A percentile compares a stretch with the other conserved stretches of the same genome.
These are phyloP conservation scores for Ailuropoda melanoleuca DNA, from an alignment of 2,113 vertebrate species.

Conservation along the genomic window DNA sequence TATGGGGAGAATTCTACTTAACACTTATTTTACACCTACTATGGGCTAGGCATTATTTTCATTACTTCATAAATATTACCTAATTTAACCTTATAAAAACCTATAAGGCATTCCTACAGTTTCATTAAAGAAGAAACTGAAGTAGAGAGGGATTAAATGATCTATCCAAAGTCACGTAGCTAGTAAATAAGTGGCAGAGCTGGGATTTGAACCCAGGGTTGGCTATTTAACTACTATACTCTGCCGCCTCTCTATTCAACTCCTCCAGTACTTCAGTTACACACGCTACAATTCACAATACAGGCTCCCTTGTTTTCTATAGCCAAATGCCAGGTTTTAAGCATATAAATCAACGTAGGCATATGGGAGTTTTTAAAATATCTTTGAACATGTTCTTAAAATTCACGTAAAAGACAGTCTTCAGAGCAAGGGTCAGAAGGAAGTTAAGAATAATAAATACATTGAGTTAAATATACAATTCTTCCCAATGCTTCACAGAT, in stretches of 20 bases:
- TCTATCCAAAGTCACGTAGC: not conserved
- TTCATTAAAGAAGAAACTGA: not conserved
- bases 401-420: not conserved
- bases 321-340: not conserved
- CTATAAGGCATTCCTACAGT: not conserved
- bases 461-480: not conserved
- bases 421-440: not conserved
- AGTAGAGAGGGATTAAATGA: not conserved
- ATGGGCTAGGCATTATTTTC: not conserved
- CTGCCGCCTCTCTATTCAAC: not conserved
- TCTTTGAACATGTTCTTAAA: constrained; percentile 20
- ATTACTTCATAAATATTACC: not conserved
- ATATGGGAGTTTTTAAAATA: constrained; percentile 9
- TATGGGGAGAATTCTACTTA: not conserved
- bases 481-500: not conserved
- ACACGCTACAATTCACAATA: not conserved
- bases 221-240: not conserved
- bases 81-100: not conserved
- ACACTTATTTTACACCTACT: not conserved
- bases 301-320: not conserved
- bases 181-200: not conserved
- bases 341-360: not conserved
- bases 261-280: not conserved
- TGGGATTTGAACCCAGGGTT: not conserved
- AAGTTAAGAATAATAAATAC: not conserved